Evolutionary conservation across 2,888 invertebrate species (phyloP).

Genomic region (Tetropium fuscum): DNA sequence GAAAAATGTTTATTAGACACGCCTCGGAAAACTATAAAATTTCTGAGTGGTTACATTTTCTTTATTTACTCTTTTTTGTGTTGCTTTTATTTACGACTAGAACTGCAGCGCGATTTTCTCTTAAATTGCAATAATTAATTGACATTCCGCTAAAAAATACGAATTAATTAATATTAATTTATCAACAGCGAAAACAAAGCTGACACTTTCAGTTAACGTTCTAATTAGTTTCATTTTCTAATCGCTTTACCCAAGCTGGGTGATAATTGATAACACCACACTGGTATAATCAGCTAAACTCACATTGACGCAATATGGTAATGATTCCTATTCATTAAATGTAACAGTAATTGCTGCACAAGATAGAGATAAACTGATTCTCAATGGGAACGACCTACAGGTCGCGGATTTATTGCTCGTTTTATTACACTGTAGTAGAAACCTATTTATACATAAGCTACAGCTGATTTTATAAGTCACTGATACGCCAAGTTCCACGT

Average conservation of each 20-base stretch:
- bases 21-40: no score
- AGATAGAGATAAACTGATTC: slow-evolving; percentile 48
- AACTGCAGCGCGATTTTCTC: no score
- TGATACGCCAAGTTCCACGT: no score
- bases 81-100: no score
- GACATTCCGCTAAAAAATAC: no score
- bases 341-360: slow-evolving; percentile 53
- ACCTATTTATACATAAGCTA: background rate
- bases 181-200: slow-evolving; percentile 39
- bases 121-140: no score
- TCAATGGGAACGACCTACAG: slow-evolving; percentile 34
- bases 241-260: slow-evolving; percentile 53
- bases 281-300: slow-evolving; percentile 39
- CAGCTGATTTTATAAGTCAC: background rate
- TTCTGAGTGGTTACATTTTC: no score
- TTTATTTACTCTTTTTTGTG: no score
- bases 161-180: slow-evolving; percentile 20
- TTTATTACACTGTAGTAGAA: slow-evolving; percentile 1
- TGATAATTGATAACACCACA: slow-evolving; percentile 42
- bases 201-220: slow-evolving; percentile 21
- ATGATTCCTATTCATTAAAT: slow-evolving; percentile 57
- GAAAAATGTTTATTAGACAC: no score
- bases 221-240: slow-evolving; percentile 42
- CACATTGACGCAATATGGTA: slow-evolving; percentile 55
- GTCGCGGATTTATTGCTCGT: slow-evolving; percentile 16